Percentiles rank a stretch among this genome's conserved stretches.
phyloP scores from a whole-genome alignment of 35 echinoderm and acorn worm species.

The Ophioderma brevispina region DNA sequence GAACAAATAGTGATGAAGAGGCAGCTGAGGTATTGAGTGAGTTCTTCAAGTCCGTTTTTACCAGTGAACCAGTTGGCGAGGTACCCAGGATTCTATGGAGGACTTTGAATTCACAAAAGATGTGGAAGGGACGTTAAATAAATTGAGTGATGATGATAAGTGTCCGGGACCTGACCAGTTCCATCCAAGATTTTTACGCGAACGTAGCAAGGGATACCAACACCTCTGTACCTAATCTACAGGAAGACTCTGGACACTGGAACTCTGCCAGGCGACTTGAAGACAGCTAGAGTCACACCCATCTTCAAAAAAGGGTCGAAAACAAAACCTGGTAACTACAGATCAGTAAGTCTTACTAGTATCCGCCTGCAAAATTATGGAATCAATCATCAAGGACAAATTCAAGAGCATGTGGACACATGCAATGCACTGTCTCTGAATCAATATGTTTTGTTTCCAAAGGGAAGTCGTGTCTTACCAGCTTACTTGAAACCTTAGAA shows the following conservation, averaged over 20 bases:
- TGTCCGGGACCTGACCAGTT: conserved; percentile 26
- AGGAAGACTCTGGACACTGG: conserved; percentile 36
- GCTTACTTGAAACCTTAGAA: conserved; percentile 4
- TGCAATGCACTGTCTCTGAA: not conserved
- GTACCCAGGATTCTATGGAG: not conserved
- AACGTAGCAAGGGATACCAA: not conserved
- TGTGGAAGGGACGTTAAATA: not conserved
- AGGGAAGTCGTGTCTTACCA: conserved; percentile 40
- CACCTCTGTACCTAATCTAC: conserved; percentile 37
- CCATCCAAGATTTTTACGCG: conserved; percentile 19
- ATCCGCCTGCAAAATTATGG: conserved; percentile 55
- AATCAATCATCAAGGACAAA: conserved; percentile 39
- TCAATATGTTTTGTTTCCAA: conserved; percentile 5
- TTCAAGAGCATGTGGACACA: conserved; percentile 19
- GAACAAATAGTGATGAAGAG: conserved; percentile 5
- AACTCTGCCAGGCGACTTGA: conserved; percentile 46
- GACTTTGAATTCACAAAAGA: not conserved
- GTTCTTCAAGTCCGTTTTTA: conserved; percentile 41
- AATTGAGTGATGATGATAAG: not conserved
- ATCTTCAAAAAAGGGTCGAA: conserved; percentile 53
- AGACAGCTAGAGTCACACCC: conserved; percentile 39
- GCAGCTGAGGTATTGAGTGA: conserved; percentile 25
- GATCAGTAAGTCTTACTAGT: conserved; percentile 43
- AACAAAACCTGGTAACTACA: conserved; percentile 36
- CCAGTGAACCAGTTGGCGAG: not conserved